A percentile compares a stretch with the other conserved stretches of the same genome.
Conservation (phyloP, 2,797 vertebrate species). For the Triplophysa yarkandensis region DNA sequence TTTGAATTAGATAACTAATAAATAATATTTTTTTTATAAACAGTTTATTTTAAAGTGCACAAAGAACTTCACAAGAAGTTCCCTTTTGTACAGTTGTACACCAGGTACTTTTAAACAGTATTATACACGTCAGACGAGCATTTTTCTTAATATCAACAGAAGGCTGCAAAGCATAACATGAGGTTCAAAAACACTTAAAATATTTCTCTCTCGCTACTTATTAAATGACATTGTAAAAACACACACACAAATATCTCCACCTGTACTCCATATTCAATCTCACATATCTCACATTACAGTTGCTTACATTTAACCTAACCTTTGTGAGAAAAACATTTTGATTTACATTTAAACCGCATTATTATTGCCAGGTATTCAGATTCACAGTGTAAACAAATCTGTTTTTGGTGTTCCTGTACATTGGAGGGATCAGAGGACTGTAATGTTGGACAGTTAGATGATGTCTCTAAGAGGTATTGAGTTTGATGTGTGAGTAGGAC, state of each 20-base stretch:
- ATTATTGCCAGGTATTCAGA: background rate
- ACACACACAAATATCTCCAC: background rate
- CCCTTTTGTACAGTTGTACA: background rate
- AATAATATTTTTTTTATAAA: background rate
- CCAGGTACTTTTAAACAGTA: background rate
- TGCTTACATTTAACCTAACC: constrained; percentile 13
- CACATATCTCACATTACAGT: background rate
- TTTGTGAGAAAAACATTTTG: background rate
- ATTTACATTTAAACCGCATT: background rate
- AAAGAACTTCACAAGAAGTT: background rate
- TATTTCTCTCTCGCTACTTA: background rate
- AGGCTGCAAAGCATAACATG: background rate
- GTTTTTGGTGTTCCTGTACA: background rate
- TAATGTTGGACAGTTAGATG: constrained; percentile 10
- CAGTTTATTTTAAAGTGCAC: background rate
- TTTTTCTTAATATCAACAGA: background rate
- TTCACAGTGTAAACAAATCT: background rate
- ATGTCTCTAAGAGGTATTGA: constrained; percentile 19
- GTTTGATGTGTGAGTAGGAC: constrained; percentile 25
- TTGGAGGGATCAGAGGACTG: background rate
- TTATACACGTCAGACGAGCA: constrained; percentile 9
- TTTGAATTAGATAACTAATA: background rate
- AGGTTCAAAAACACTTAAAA: background rate
- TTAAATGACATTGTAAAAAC: background rate
- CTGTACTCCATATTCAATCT: background rate